Evolutionary conservation across 1,140 invertebrate genomes (phyloP).

Genomic region (Drosophila grimshawi): DNA sequence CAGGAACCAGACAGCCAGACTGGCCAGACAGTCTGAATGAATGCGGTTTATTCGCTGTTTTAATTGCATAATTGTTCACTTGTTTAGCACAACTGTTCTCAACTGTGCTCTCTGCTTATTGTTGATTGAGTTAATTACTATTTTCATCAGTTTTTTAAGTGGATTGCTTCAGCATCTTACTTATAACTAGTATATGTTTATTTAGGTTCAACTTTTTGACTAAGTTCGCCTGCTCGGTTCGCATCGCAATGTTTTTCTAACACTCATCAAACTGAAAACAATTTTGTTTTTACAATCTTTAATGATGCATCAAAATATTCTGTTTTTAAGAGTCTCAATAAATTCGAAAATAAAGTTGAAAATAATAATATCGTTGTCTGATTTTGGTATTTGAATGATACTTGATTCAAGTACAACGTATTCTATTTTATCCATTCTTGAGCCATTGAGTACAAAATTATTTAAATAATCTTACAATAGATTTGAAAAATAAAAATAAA

Average conservation of each 20-base stretch:
- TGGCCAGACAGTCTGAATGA: background rate
- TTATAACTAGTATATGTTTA: background rate
- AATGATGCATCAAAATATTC: too few species aligned
- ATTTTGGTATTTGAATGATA: too few species aligned
- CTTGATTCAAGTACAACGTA: too few species aligned
- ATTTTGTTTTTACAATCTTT: too few species aligned
- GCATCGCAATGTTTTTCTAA: background rate
- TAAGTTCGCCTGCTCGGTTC: background rate
- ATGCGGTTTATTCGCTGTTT: slow-evolving; percentile 14
- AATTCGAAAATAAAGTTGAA: too few species aligned
- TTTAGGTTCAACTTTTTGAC: background rate
- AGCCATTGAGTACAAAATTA: too few species aligned
- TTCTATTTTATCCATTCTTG: too few species aligned
- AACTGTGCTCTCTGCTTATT: background rate
- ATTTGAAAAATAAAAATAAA: too few species aligned
- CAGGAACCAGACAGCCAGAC: background rate
- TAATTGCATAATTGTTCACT: slow-evolving; percentile 59
- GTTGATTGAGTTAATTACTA: slow-evolving; percentile 39
- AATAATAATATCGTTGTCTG: too few species aligned
- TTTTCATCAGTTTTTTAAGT: slow-evolving; percentile 14
- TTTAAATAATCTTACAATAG: too few species aligned
- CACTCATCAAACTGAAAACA: too few species aligned
- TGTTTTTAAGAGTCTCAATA: too few species aligned
- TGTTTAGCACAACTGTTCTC: background rate
- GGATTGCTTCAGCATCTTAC: background rate